Evolutionary conservation across 2,113 vertebrate species (phyloP).

Genomic region (Thalassoma bifasciatum): DNA sequence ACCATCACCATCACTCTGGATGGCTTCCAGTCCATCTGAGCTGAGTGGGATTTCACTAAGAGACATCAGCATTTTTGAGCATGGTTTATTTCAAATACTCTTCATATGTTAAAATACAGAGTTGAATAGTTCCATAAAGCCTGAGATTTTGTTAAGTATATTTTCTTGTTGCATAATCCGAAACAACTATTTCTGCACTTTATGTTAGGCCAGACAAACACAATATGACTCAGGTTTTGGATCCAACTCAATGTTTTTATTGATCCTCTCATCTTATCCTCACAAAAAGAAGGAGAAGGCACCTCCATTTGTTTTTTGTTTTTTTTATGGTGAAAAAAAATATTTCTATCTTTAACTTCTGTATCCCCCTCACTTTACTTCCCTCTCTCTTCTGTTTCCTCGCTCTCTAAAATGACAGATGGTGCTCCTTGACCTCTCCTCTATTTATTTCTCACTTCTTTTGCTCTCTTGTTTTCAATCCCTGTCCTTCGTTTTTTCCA

Average conservation of each 20-base stretch:
- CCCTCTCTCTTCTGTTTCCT: slow-evolving; percentile 9
- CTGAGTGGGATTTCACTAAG: no score
- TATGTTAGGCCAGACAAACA: background rate
- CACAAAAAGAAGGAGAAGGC: background rate
- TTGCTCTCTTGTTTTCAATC: slow-evolving; percentile 12
- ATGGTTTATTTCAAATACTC: no score
- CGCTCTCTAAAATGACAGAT: slow-evolving; percentile 51
- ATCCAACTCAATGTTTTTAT: background rate
- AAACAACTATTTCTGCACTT: no score
- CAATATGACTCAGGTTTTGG: background rate
- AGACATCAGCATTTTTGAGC: no score
- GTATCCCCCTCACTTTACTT: background rate
- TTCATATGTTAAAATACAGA: no score
- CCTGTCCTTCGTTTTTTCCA: background rate
- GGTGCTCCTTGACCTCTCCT: slow-evolving; percentile 23
- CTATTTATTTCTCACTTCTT: slow-evolving; percentile 21
- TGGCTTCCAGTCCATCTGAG: no score
- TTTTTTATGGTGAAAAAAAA: background rate
- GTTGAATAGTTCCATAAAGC: no score
- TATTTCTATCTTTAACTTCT: background rate
- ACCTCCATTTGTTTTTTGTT: background rate
- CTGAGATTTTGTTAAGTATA: no score
- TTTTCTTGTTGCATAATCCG: no score
- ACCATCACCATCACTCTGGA: no score
- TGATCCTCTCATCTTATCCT: background rate